A percentile compares a stretch with the other conserved stretches of the same genome.
Conservation (phyloP, 1,140 invertebrate species). For the Stegodyphus mimosarum region DNA sequence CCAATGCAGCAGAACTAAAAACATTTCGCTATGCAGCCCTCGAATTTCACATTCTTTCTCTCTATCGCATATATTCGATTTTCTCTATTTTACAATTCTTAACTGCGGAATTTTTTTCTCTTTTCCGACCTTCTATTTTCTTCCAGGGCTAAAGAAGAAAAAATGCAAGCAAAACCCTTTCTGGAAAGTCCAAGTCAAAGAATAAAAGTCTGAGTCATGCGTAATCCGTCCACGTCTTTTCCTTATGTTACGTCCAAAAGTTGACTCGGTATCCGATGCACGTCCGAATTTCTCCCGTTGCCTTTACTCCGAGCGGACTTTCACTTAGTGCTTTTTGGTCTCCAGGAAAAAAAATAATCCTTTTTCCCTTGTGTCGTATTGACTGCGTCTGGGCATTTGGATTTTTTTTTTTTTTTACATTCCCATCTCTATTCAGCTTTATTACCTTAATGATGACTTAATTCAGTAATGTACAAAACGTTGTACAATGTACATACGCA, state of each 20-base stretch:
- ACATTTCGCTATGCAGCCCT: too few relatives aligned
- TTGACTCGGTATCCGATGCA: constrained; percentile 2
- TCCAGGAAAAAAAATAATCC: background rate
- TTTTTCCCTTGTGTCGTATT: background rate
- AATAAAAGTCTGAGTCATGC: background rate
- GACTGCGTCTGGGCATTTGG: too few relatives aligned
- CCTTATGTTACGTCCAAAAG: background rate
- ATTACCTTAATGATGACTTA: too few relatives aligned
- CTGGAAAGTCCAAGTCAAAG: background rate
- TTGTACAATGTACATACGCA: too few relatives aligned
- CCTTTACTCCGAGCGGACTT: constrained; percentile 19
- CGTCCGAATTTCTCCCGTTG: constrained; percentile 47
- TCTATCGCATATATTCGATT: background rate
- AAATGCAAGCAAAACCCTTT: background rate
- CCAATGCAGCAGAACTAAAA: too few relatives aligned
- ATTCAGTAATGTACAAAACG: too few relatives aligned
- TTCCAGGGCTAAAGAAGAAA: background rate
- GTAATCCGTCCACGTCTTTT: background rate
- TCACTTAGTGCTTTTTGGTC: constrained; percentile 45
- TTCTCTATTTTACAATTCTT: constrained; percentile 31
- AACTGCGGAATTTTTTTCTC: constrained; percentile 7
- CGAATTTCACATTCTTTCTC: background rate
- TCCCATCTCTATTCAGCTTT: too few relatives aligned
- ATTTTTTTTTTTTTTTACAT: too few relatives aligned
- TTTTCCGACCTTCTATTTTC: background rate